Evolutionary conservation across 1,140 invertebrate genomes (phyloP).

Genomic region (Frieseomelitta varia): DNA sequence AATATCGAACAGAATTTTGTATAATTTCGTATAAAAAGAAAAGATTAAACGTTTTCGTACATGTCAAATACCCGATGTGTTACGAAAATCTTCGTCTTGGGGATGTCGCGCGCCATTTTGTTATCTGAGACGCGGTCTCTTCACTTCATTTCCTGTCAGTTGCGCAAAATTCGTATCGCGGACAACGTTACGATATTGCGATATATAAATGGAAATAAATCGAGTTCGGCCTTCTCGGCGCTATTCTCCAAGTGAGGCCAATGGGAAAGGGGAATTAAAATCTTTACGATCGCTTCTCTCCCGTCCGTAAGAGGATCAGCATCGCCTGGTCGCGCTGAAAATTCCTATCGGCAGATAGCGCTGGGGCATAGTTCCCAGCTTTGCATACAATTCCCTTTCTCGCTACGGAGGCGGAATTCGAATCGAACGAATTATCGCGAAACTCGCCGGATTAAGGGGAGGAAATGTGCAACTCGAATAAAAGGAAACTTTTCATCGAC

Average conservation of each 20-base stretch:
- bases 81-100: not conserved
- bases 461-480: conserved; percentile 32
- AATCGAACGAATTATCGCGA: conserved; percentile 47
- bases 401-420: conserved; percentile 28
- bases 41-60: not conserved
- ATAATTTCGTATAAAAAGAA: conserved; percentile 39
- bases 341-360: conserved; percentile 2
- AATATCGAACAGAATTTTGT: conserved; percentile 38
- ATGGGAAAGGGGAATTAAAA: conserved; percentile 14
- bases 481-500: not conserved
- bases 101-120: not conserved
- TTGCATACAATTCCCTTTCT: conserved; percentile 38
- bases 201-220: not conserved
- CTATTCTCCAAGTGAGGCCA: not conserved
- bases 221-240: not conserved
- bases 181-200: not conserved
- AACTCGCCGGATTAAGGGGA: conserved; percentile 48
- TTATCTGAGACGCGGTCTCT: not conserved
- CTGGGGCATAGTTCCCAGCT: conserved; percentile 15
- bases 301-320: conserved; percentile 11
- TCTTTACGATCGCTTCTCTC: not conserved
- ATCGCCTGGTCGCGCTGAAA: not conserved
- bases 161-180: not conserved
- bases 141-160: not conserved
- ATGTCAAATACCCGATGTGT: not conserved